A percentile compares a stretch with the other conserved stretches of the same genome.
phyloP scores from a whole-genome alignment of 1,140 invertebrate genomes.

The Pseudomyrmex sp. region DNA sequence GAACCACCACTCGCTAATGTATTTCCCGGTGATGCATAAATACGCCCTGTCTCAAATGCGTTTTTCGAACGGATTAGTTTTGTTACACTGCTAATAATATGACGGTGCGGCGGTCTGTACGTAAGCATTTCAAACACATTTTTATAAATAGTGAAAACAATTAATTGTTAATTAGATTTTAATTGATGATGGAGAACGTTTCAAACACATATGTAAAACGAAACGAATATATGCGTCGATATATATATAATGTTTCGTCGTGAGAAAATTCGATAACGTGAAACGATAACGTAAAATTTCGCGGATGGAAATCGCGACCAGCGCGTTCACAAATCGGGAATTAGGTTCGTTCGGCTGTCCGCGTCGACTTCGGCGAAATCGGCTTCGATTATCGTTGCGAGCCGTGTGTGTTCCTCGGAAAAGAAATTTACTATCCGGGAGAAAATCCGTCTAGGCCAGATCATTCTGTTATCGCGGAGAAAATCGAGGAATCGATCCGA shows the following conservation, averaged over 20 bases:
- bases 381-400: neutral
- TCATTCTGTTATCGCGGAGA: conserved; percentile 48
- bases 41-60: neutral
- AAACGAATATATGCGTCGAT: too few species aligned
- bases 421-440: conserved; percentile 1
- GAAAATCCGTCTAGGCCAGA: conserved; percentile 9
- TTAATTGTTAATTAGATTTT: neutral
- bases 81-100: too few species aligned
- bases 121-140: neutral
- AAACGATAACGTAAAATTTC: neutral
- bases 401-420: neutral
- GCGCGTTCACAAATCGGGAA: conserved; percentile 40
- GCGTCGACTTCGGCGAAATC: conserved; percentile 13
- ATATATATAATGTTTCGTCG: neutral
- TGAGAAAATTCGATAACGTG: neutral
- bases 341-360: conserved; percentile 9
- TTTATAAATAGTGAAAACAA: neutral
- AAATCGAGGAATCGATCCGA: conserved; percentile 24
- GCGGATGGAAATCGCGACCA: neutral
- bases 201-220: too few species aligned
- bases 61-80: neutral
- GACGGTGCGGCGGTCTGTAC: neutral
- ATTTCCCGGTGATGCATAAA: neutral
- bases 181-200: neutral
- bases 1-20: neutral